Conservation (phyloP, 2,888 invertebrate species). For the Autographa pulchrina region DNA sequence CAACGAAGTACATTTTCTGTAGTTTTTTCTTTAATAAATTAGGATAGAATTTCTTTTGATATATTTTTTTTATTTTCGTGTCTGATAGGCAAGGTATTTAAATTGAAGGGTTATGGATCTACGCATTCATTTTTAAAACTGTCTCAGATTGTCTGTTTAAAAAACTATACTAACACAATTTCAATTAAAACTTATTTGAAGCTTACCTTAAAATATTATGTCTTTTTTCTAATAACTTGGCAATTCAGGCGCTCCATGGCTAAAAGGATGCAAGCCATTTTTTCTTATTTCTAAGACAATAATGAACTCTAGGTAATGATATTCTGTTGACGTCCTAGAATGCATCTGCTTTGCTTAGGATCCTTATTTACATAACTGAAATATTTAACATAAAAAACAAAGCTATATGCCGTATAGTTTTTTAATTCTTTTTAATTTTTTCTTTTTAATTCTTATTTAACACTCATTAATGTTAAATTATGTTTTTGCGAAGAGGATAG, state of each 20-base stretch:
- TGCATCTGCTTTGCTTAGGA: conserved; percentile 20
- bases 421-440: not conserved
- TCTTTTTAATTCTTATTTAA: not conserved
- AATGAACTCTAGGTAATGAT: conserved; percentile 17
- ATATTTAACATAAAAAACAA: not conserved
- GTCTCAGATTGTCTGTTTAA: not conserved
- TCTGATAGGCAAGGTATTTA: too few relatives aligned
- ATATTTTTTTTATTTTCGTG: not conserved
- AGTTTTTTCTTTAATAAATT: conserved; percentile 26
- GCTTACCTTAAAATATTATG: not conserved
- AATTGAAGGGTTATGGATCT: too few relatives aligned
- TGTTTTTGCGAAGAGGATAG: not conserved
- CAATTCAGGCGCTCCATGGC: not conserved
- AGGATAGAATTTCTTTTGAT: not conserved
- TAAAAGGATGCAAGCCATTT: not conserved
- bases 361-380: conserved; percentile 11
- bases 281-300: not conserved
- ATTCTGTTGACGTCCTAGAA: not conserved
- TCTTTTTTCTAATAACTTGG: not conserved
- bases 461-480: too few relatives aligned
- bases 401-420: not conserved
- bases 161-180: too few relatives aligned
- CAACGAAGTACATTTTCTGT: conserved; percentile 38
- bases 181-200: not conserved
- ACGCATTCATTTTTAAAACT: not conserved